These are phyloP conservation scores for Ataeniobius toweri DNA, from an alignment of 2,797 vertebrate species.

Conservation along the genomic window DNA sequence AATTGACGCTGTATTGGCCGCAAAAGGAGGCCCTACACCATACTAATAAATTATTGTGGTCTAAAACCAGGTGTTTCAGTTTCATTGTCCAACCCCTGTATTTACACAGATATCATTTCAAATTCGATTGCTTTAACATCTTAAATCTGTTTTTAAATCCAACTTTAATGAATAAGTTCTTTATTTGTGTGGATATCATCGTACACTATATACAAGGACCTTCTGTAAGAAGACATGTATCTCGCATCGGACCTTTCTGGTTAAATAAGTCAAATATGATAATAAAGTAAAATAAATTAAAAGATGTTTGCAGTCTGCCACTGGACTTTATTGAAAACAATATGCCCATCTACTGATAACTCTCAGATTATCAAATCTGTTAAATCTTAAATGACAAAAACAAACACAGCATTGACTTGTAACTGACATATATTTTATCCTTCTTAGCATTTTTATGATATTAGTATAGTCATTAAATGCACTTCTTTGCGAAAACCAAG, in stretches of 20 bases:
- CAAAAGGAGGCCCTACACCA: too few relatives aligned
- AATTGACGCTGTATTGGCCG: too few relatives aligned
- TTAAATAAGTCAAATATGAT: not conserved
- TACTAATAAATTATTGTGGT: too few relatives aligned
- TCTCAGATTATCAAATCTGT: not conserved
- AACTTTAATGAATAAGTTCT: not conserved
- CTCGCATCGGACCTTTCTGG: not conserved
- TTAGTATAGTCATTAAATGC: not conserved
- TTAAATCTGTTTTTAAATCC: not conserved
- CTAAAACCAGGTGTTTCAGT: too few relatives aligned
- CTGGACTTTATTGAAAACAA: not conserved
- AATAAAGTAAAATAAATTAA: not conserved
- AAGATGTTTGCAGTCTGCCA: not conserved
- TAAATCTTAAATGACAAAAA: not conserved
- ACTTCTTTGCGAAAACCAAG: not conserved
- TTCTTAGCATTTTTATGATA: not conserved
- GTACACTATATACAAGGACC: not conserved
- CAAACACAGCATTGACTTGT: not conserved
- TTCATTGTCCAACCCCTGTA: too few relatives aligned
- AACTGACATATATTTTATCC: not conserved
- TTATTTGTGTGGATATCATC: not conserved
- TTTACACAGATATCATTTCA: too few relatives aligned
- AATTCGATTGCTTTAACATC: too few relatives aligned
- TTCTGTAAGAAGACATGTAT: not conserved
- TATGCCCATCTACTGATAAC: not conserved